Evolutionary conservation across 2,888 invertebrate species (phyloP), one percentile per base, ranked within the genome.

Genomic region (Erpobdella octoculata): DNA sequence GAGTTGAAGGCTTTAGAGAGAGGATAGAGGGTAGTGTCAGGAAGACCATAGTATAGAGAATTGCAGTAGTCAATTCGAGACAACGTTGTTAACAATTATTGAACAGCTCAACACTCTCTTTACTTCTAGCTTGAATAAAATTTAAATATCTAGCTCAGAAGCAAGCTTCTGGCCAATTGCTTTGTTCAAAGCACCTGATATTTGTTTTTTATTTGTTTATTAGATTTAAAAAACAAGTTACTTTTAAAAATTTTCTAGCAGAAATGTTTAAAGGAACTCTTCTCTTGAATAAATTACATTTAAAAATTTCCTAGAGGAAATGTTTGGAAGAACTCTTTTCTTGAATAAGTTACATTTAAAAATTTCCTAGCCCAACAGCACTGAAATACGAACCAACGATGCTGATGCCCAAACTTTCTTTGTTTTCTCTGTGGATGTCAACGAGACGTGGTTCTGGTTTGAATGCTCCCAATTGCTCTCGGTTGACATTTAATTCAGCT

Each of bases 401-500:
- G 84, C 93, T 93, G 82, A 98, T 94, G 9, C 96, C 97, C 33
- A 97, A 88, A 70, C 93, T 92, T 76, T 89, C 88, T 46, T 89
- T 89, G 37, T 87, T 87, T 77, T 89, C 88, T 69, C 92, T 84
- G 73, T 86, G 86, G 38, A 94, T 86, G 75, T 89, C 87, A 59
- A 94, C 90, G 15, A 87, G 85, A 74, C 92, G 86, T 68, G 90
- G 89, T 35, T 62, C 62, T 9, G 53, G 5, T 18, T n/a, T n/a
- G n/a, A n/a, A n/a, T n/a, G n/a, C n/a, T n/a, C n/a, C n/a, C n/a
- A n/a, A n/a, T n/a, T n/a, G n/a, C n/a, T n/a, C n/a, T n/a, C n/a
- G n/a, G n/a, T n/a, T n/a, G n/a, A n/a, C n/a, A n/a, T n/a, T n/a
- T n/a, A n/a, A n/a, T n/a, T n/a, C n/a, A n/a, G 18, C 8, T n/a